A percentile compares a stretch with the other conserved stretches of the same genome.
Conservation (phyloP, 2,113 vertebrate genomes). For the Thryonomys swinderianus region DNA sequence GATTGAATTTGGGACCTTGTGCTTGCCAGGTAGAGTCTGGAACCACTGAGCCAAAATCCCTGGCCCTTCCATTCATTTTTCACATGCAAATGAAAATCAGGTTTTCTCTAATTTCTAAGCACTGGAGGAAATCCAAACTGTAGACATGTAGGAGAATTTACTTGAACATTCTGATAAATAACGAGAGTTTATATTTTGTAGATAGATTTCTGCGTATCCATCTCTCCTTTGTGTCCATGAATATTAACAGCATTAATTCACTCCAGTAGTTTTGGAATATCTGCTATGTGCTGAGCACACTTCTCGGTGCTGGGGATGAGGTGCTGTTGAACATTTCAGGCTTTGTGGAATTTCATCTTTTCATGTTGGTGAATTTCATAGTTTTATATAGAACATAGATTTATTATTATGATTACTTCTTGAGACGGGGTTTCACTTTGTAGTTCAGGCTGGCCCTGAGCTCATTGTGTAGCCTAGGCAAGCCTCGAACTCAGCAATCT, state of each 20-base stretch:
- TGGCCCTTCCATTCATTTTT: not conserved
- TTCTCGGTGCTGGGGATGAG: not conserved
- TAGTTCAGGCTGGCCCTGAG: too few relatives aligned
- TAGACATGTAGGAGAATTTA: slow-evolving; percentile 8
- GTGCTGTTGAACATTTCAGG: not conserved
- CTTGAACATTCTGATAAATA: not conserved
- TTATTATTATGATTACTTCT: too few relatives aligned
- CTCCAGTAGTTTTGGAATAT: not conserved
- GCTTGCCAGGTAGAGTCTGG: too few relatives aligned
- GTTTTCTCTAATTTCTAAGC: not conserved
- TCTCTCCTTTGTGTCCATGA: not conserved
- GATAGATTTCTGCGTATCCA: not conserved
- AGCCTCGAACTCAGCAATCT: too few relatives aligned
- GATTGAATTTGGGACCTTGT: too few relatives aligned
- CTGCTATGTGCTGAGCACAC: not conserved
- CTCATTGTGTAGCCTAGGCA: too few relatives aligned
- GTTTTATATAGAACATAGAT: not conserved
- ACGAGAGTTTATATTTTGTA: slow-evolving; percentile 42
- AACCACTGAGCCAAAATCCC: too few relatives aligned
- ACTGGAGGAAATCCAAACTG: slow-evolving; percentile 29
- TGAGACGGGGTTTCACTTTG: too few relatives aligned
- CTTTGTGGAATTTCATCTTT: not conserved
- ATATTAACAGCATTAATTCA: not conserved
- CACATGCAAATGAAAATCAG: not conserved
- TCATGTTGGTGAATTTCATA: slow-evolving; percentile 26